Base-by-base conservation (phyloP, 2,113 vertebrate genomes). In the Cichladusa arquata region DNA sequence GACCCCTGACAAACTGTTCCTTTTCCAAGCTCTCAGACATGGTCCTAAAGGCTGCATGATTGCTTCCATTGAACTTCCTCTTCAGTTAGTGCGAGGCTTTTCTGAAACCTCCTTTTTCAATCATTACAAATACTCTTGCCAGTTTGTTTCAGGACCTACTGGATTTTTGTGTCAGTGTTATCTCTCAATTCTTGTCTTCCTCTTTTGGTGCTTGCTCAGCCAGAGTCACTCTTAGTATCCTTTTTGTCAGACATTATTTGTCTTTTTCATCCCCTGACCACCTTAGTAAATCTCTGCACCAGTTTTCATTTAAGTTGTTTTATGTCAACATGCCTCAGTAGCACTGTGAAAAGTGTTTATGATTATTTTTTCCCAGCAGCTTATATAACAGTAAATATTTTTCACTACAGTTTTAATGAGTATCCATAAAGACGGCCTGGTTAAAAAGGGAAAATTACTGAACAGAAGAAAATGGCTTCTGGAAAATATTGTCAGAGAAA, bases 1-100 rank as follows among this genome's bases (percentile, higher is more conserved):
- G 10, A 62, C 31, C 44, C 4, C 29, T 29, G 8, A 33, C 3
- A 20, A 89, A 42, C 6, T 0, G 0, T 50, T 65, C 25, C 7
- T 54, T 44, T 90, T 51, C 40, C 72, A n/a, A 61, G 12, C 14
- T 57, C 23, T 62, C 23, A 51, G n/a, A 45, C 42, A 51, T 8
- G 42, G 19, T 38, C 29, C 23, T 78, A n/a, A 66, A 57, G 8
- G 19, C n/a, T 42, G 14, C 7, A 17, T 13, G 14, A 18, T 26
- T 67, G 6, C 17, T 74, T 67, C 17, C 11, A 34, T 18, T 60
- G 15, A 58, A 57, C 12, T 77, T 57, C 22, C 12, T 36, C 23
- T 62, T 61, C 40, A 34, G 6, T 28, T 26, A 36, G 16, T 29
- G 19, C 12, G 42, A 65, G 15, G 7, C 13, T 50, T 76, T 65